Conservation (phyloP, 2,888 invertebrate species). For the Euzetes globulus region DNA sequence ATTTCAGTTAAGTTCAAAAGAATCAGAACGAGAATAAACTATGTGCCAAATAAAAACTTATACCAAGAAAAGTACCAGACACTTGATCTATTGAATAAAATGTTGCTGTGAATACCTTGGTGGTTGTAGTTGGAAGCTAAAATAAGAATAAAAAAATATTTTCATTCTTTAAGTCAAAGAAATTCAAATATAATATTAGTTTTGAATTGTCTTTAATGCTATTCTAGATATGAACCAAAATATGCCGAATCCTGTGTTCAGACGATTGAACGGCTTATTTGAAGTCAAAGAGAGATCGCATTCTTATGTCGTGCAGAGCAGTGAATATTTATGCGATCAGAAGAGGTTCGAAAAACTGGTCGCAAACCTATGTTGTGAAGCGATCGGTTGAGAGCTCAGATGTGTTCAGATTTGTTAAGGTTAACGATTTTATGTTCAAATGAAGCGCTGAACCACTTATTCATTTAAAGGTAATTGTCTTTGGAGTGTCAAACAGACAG, state of each 20-base stretch:
- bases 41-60: no score
- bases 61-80: no score
- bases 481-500: conserved; percentile 19
- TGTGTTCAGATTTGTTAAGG: background rate
- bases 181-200: background rate
- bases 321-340: conserved; percentile 5
- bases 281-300: conserved; percentile 3
- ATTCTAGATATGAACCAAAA: background rate
- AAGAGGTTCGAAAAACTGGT: conserved; percentile 3
- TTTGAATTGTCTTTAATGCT: conserved; percentile 3
- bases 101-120: no score
- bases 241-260: conserved; percentile 5
- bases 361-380: background rate
- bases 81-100: no score
- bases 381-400: background rate
- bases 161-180: background rate
- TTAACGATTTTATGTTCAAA: conserved; percentile 10
- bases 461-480: conserved; percentile 20
- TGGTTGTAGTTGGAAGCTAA: background rate
- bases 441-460: background rate
- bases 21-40: no score
- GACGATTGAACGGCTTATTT: conserved; percentile 19
- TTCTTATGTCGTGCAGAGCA: conserved; percentile 27
- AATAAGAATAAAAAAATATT: background rate
- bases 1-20: no score